Base-by-base conservation (phyloP, 1,140 invertebrate genomes). In the Pissodes strobi region DNA sequence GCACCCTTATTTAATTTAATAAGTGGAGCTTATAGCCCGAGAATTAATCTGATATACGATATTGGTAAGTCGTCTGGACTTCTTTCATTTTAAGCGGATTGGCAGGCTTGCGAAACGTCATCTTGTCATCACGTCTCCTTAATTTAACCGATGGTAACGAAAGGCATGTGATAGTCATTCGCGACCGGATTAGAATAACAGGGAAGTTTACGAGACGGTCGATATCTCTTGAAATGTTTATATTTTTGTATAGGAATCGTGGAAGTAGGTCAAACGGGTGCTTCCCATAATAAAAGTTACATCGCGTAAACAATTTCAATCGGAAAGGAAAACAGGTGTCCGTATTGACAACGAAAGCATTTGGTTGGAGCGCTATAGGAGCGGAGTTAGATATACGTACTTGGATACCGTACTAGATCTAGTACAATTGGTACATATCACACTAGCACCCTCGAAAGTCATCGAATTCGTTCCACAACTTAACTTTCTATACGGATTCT, bases 141-240 rank as follows among this genome's bases (percentile, higher is more conserved):
- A n/a, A 37, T 34, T 37, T 30, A 52, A 37, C 6, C 23, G 10
- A 34, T 34, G 6, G 30, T 18, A 52, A 17, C 49, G 8, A 13
- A 52, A 43, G 10, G 10, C 18, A 30, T 34, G 49, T 52, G 49
- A 17, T 10, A 17, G 34, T 15, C 6, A 34, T 45, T 45, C 8
- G 6, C 15, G 13, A 45, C 53, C n/a, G 39, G 53, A 57, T 61
- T 64, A 64, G 1, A 57, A 57, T 41, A 57, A 57, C 39, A 57
- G 53, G 53, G 53, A 57, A 57, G 53, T 57, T 57, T 57, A 57
- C 53, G 23, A 21, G 30, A 34, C n/a, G n/a, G n/a, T n/a, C n/a
- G n/a, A n/a, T n/a, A n/a, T n/a, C n/a, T 52, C 49, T n/a, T n/a
- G 34, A 52, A 52, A 52, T 52, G 34, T 52, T 52, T 52, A 52